A percentile compares a stretch with the other conserved stretches of the same genome.
phyloP scores from a whole-genome alignment of 2,113 vertebrate genomes.

The Eulacestoma nigropectus region DNA sequence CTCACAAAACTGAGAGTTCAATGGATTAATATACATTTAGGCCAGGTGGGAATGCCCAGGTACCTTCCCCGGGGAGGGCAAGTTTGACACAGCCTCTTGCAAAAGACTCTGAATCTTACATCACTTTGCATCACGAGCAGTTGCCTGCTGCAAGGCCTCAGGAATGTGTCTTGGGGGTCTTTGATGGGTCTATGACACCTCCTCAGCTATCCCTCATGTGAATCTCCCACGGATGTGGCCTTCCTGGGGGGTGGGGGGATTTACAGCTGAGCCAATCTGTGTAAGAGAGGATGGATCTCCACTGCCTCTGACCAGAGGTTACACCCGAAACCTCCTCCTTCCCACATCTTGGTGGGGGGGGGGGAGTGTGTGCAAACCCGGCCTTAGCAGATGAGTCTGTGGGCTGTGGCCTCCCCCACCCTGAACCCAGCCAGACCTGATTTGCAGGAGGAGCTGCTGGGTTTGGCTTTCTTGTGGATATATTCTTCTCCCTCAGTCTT shows the following conservation, averaged over 20 bases:
- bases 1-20: neutral
- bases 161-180: neutral
- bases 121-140: no score
- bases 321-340: neutral
- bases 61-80: neutral
- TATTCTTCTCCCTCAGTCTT: neutral
- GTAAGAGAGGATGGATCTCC: neutral
- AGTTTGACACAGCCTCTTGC: neutral
- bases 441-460: neutral
- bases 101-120: neutral
- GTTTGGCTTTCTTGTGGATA: neutral
- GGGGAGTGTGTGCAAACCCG: neutral
- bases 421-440: no score
- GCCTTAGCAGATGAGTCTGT: neutral
- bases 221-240: neutral
- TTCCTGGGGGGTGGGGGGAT: neutral
- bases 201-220: neutral
- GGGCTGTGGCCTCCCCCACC: neutral
- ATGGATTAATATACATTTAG: neutral
- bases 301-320: no score
- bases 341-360: accelerated
- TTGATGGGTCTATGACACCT: neutral
- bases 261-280: neutral
- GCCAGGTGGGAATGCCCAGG: neutral
- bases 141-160: neutral